Conservation (phyloP, 2,113 vertebrate genomes). For the Grammomys surdaster region DNA sequence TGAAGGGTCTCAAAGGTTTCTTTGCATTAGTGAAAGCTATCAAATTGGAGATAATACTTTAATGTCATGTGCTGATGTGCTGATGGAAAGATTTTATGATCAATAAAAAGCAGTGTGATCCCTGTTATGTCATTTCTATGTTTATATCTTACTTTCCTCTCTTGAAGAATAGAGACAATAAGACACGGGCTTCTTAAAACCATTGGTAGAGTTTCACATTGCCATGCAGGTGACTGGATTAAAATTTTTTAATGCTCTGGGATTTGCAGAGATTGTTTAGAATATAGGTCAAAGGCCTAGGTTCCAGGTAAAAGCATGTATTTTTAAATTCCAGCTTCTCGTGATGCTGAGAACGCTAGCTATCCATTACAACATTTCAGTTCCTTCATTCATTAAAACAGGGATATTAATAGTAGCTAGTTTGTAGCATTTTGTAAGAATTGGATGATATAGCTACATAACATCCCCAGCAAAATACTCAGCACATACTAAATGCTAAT, state of each 20-base stretch:
- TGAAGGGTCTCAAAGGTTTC: not conserved
- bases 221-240: not conserved
- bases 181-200: not conserved
- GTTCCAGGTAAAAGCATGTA: not conserved
- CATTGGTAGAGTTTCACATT: not conserved
- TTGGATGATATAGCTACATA: not conserved
- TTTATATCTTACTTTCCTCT: not conserved
- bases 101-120: not conserved
- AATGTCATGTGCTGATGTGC: not conserved
- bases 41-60: not conserved
- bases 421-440: not conserved
- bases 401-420: not conserved
- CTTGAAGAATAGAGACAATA: not conserved
- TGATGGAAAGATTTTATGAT: not conserved
- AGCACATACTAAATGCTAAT: slow-evolving; percentile 8
- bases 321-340: not conserved
- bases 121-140: not conserved
- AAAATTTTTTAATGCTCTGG: not conserved
- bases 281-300: not conserved
- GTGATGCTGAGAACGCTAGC: not conserved
- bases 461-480: not conserved
- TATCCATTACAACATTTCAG: not conserved
- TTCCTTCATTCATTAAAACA: not conserved
- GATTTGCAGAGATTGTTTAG: not conserved
- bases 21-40: slow-evolving; percentile 4